Base-by-base conservation (phyloP, 2,888 invertebrate species). In the Thereva nobilitata region DNA sequence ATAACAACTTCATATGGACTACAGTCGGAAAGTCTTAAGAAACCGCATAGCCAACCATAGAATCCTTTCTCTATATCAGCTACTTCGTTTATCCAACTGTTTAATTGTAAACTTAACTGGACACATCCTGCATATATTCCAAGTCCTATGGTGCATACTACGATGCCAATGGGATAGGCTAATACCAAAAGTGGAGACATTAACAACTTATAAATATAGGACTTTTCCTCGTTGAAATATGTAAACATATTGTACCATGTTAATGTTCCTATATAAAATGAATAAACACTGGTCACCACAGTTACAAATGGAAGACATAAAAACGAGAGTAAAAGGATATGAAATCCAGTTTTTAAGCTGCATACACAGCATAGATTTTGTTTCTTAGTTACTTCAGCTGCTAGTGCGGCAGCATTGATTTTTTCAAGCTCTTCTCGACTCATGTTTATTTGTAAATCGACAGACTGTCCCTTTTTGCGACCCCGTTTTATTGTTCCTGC, bases 201-300 rank as follows among this genome's bases (percentile, higher is more conserved):
- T 47, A 87, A 79, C 8, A 88, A 79, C 75, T 86, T 86, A 74
- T 86, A 86, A 66, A 86, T 77, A 72, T 87, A 84, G 57, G 84
- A 85, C 72, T 85, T 84, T 73, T 89, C 87, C 74, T 90, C 89
- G 66, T 86, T 87, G 64, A 88, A 85, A 75, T 87, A 87, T 52
- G 86, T 84, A 75, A 89, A 88, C 70, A 90, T 84, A 73, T 90
- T 91, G 75, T 90, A 90, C 90, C 90, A 91, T 55, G 89, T 87
- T 73, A 89, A 79, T 1, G 90, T 89, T 23, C 90, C 90, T 70
- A 89, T 86, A 75, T 90, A 90, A 76, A 90, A 90, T 1, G 89
- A 88, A 75, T 89, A 88, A 55, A 85, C 76, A 9, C 86, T 83
- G 7, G 90, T 88, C 67, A 87, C 80, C 45, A 86, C 72, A 40